Evolutionary conservation across 2,113 vertebrate species (phyloP).

Genomic region (Microtus oregoni): DNA sequence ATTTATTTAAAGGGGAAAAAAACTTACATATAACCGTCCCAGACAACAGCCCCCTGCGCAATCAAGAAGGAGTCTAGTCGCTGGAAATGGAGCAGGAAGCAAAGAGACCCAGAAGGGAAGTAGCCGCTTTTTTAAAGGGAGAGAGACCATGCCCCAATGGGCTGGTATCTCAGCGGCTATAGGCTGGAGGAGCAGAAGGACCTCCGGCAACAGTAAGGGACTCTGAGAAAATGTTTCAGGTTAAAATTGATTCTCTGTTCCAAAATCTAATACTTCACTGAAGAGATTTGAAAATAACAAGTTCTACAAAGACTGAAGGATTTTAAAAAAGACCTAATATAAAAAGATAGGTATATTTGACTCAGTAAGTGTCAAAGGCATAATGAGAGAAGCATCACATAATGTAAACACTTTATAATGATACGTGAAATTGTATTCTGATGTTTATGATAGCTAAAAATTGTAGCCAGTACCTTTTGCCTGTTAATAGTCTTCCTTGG

Average conservation of each 20-base stretch:
- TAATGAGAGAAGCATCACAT: not conserved
- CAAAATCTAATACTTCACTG: not conserved
- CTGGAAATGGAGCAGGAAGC: too few species aligned
- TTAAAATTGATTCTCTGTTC: not conserved
- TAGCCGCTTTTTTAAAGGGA: too few species aligned
- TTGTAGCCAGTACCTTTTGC: not conserved
- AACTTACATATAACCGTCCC: too few species aligned
- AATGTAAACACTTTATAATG: not conserved
- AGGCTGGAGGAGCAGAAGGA: too few species aligned
- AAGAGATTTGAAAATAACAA: not conserved
- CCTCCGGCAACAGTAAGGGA: not conserved
- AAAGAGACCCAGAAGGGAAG: too few species aligned
- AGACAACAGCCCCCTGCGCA: too few species aligned
- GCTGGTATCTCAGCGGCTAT: too few species aligned
- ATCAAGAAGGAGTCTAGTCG: too few species aligned
- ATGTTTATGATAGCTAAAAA: not conserved
- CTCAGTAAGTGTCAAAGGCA: not conserved
- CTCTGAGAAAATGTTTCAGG: not conserved
- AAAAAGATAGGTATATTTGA: not conserved
- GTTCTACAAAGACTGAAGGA: not conserved
- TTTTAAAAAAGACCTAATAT: not conserved
- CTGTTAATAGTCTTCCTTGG: not conserved
- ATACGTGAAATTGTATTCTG: not conserved
- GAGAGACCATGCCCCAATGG: too few species aligned
- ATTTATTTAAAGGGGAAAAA: too few species aligned